Evolutionary conservation across 2,888 invertebrate species (phyloP), one percentile per base, ranked within the genome.

Genomic region (Chrysolina haemoptera): DNA sequence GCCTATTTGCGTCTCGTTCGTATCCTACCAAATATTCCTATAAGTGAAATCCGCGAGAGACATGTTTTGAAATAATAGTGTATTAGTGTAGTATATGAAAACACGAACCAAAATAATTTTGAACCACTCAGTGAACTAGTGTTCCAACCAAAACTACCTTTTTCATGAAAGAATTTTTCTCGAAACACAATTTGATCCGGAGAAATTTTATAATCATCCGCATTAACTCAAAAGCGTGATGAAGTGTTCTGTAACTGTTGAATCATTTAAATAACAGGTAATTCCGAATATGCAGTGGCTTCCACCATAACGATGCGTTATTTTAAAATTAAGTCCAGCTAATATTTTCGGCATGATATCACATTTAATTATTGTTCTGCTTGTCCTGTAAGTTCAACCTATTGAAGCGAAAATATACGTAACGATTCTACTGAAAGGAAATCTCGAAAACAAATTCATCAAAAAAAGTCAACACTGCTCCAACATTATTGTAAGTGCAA

Each of bases 221-320:
- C 20, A 53, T 53, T 0, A 53, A 11, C 53, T 53, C 18, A 6
- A 48, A 48, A 48, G n/a, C 16, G 48, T 16, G 48, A 48, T 48
- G 16, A 48, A 48, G n/a, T 48, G 48, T 48, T 48, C 16, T 48
- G 48, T 16, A 1, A 48, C 53, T 53, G 53, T 53, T 53, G 20
- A 18, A 53, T 53, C 20, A 10, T 53, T 12, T 11, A 53, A 20
- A 53, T 53, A 53, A 1, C 53, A 53, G 53, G 53, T 53, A 20
- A 53, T 53, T 53, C 53, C 12, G 53, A 53, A 20, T 12, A 20
- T 53, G 53, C 14, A 53, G 53, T 53, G 53, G 20, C 53, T 53
- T 18, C 20, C 53, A 12, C 20, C 12, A 53, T 20, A 53, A 53
- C 53, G 20, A 8, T 48, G 48, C 48, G 48, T 48, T 48, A 16